Base-by-base conservation (phyloP, 1,140 invertebrate species). In the Saccostrea echinata region DNA sequence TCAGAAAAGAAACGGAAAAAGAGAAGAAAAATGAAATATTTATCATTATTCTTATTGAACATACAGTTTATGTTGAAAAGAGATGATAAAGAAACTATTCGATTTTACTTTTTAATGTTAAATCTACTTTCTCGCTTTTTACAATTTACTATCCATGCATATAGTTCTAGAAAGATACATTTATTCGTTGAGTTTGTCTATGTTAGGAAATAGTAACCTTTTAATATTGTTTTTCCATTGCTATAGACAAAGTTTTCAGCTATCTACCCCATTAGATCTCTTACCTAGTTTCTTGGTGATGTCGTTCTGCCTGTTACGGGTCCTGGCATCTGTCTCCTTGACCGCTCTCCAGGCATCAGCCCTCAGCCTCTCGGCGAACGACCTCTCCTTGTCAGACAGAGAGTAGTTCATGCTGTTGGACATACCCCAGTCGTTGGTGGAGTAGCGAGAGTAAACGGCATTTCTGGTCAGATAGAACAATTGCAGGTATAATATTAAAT, bases 341-440 rank as follows among this genome's bases (percentile, higher is more conserved):
- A 95, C 93, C 3, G 94, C 92, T 52, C 94, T 87, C 94, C 94
- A 95, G 16, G 94, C 92, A 85, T 95, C 94, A 52, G 93, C 93
- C 33, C 94, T 93, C 16, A 96, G 93, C n/a, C 95, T 96, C 89
- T 98, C 96, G 85, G 98, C 97, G 94, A 98, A 97, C 82, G 97
- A 97, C 86, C 98, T 96, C 87, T 98, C 96, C 84, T 97, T 93
- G 93, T 98, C 97, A 0, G 98, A 97, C 93, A 98, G 97, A 90
- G 97, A 97, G 92, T 97, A 98, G 92, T 97, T 97, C 92, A 96
- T 96, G 84, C 97, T 96, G 94, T 98, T 98, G 91, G 97, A 97
- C 93, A 97, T 97, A 83, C 97, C 97, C 98, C 98, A 99, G 95
- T 99, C 98, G 84, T 97, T 96, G 68, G 97, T 97, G 3, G 98